A percentile compares a stretch with the other conserved stretches of the same genome.
Evolutionary conservation across 2,113 vertebrate genomes (phyloP).

Genomic region (Lepus europaeus): DNA sequence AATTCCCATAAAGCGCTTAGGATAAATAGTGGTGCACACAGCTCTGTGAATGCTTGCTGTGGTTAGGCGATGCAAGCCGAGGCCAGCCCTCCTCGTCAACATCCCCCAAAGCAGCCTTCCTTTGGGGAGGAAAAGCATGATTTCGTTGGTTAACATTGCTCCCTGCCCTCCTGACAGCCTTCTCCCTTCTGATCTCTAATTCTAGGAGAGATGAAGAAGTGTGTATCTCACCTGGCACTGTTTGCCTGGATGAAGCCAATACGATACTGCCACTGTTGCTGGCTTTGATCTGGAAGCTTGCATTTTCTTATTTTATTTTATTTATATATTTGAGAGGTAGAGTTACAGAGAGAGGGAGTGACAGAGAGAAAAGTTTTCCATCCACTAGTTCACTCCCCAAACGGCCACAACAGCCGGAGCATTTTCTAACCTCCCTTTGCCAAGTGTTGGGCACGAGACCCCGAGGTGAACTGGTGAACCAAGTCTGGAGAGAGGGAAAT

Average conservation of each 20-base stretch:
- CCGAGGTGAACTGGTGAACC: background rate
- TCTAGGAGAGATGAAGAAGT: background rate
- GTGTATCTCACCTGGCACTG: background rate
- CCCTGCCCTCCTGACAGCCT: background rate
- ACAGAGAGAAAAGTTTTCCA: background rate
- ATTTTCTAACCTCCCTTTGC: background rate
- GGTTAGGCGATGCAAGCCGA: background rate
- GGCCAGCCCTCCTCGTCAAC: background rate
- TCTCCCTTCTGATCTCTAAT: background rate
- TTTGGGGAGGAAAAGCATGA: background rate
- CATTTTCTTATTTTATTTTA: background rate
- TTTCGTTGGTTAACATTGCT: background rate
- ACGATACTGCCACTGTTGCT: background rate
- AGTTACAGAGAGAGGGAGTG: no score
- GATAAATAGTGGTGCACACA: background rate
- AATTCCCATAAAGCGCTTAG: background rate
- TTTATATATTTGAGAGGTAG: no score
- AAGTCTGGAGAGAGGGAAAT: background rate
- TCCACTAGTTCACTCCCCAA: background rate
- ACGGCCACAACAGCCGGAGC: no score
- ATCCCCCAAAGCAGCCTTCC: background rate
- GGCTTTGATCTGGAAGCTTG: background rate
- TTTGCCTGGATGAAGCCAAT: background rate
- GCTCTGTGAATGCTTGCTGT: background rate
- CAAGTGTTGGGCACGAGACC: background rate